These are phyloP conservation scores for Leistus spinibarbis DNA, from an alignment of 2,888 invertebrate genomes.

Conservation along the genomic window DNA sequence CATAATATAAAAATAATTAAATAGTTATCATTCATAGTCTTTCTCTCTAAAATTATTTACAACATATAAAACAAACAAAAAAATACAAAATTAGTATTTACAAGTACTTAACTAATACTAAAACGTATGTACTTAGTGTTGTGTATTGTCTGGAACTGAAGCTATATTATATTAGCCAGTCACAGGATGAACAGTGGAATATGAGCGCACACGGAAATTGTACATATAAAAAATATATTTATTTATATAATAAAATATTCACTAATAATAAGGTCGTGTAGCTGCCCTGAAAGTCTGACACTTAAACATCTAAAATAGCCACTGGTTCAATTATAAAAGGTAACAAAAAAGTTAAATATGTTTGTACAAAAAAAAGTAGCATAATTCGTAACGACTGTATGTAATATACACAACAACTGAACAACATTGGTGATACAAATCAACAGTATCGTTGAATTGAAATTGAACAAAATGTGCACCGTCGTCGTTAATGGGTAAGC, in stretches of 20 bases:
- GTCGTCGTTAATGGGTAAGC: slow-evolving; percentile 44
- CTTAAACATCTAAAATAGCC: slow-evolving; percentile 12
- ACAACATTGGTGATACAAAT: background rate
- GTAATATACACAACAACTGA: too few species aligned
- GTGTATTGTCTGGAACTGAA: slow-evolving; percentile 19
- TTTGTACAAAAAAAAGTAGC: slow-evolving; percentile 43
- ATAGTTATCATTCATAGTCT: slow-evolving; percentile 40
- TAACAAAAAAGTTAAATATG: slow-evolving; percentile 44
- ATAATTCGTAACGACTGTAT: slow-evolving; percentile 2
- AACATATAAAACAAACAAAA: slow-evolving; percentile 22
- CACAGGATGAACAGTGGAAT: slow-evolving; percentile 10
- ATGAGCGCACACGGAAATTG: background rate
- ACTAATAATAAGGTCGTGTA: slow-evolving; percentile 8
- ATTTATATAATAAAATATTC: slow-evolving; percentile 1
- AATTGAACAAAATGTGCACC: background rate
- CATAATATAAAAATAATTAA: slow-evolving; percentile 42
- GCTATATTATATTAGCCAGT: slow-evolving; percentile 28
- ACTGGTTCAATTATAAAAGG: slow-evolving; percentile 44
- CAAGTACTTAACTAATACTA: slow-evolving; percentile 35
- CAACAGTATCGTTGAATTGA: background rate
- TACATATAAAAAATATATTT: background rate
- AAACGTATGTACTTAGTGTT: slow-evolving; percentile 22
- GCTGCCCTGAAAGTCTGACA: slow-evolving; percentile 23
- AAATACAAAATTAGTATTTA: slow-evolving; percentile 27
- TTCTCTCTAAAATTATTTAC: slow-evolving; percentile 40